Evolutionary conservation across 30 jellyfish, hydroid and myxozoan species (phyloP).

Genomic region (Aurelia aurita): DNA sequence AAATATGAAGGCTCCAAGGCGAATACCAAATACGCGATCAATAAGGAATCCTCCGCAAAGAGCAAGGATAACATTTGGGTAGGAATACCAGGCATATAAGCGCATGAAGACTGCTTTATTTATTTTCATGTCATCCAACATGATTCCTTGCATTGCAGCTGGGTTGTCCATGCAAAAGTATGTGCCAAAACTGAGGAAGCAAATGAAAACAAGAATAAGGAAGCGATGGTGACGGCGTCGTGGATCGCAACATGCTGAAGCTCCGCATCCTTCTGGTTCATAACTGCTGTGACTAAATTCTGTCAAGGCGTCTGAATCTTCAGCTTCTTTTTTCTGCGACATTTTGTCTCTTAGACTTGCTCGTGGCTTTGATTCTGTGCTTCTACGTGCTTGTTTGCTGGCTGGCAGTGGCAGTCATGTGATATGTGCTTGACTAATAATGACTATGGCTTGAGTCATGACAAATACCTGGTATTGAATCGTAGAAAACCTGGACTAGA

Average conservation of each 20-base stretch:
- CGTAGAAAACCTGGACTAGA: too few relatives aligned
- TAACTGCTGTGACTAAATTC: neutral
- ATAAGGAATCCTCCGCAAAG: conserved; percentile 92
- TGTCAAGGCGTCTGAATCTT: too few relatives aligned
- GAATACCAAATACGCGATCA: conserved; percentile 92
- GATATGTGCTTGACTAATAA: too few relatives aligned
- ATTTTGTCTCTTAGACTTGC: neutral
- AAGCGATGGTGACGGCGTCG: conserved; percentile 73
- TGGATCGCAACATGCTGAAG: conserved; percentile 74
- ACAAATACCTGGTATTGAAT: too few relatives aligned
- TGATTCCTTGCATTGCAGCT: conserved; percentile 86
- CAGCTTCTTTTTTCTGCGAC: too few relatives aligned
- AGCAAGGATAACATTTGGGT: conserved; percentile 96
- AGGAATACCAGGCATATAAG: conserved; percentile 92
- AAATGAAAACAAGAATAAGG: conserved; percentile 71
- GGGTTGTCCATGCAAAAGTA: conserved; percentile 97
- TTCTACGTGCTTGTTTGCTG: too few relatives aligned
- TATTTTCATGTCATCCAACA: conserved; percentile 70
- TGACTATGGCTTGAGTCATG: too few relatives aligned
- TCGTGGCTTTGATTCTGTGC: too few relatives aligned
- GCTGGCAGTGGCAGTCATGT: too few relatives aligned
- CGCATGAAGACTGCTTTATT: conserved; percentile 72
- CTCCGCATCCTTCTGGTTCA: conserved; percentile 72
- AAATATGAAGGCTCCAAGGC: conserved; percentile 87
- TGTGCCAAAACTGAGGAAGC: conserved; percentile 94